Percentiles rank a stretch among this genome's conserved stretches.
These are phyloP conservation scores for Leptinotarsa juncta DNA, from an alignment of 2,888 invertebrate species.

Conservation along the genomic window DNA sequence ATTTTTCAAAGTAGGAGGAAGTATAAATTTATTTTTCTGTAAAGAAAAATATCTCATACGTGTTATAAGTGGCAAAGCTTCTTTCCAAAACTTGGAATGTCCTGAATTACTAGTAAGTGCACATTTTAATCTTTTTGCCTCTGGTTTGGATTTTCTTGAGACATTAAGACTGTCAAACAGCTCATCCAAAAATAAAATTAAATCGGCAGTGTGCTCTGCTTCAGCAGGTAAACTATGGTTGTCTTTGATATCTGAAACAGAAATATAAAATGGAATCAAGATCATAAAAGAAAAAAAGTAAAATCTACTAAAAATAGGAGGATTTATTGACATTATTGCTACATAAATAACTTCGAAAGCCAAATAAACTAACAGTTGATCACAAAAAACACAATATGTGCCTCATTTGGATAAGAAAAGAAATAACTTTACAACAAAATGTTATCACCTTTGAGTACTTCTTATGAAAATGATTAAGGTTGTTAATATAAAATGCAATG, in stretches of 20 bases:
- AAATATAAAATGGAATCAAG: conserved; percentile 6
- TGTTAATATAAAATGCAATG: too few relatives aligned
- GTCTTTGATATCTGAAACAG: conserved; percentile 35
- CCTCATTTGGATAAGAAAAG: too few relatives aligned
- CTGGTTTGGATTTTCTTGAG: conserved; percentile 17
- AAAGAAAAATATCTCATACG: conserved; percentile 39
- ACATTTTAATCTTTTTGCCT: conserved; percentile 38
- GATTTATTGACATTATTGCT: too few relatives aligned
- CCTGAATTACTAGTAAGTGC: conserved; percentile 29
- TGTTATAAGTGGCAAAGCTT: conserved; percentile 26
- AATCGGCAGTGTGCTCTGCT: conserved; percentile 38
- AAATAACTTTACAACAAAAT: too few relatives aligned
- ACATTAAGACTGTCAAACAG: conserved; percentile 41
- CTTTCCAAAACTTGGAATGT: conserved; percentile 40
- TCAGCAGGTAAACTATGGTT: conserved; percentile 23
- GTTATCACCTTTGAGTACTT: too few relatives aligned
- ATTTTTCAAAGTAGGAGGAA: conserved; percentile 13
- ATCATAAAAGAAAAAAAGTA: too few relatives aligned
- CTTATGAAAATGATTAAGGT: too few relatives aligned
- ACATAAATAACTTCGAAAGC: too few relatives aligned
- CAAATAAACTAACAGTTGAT: too few relatives aligned
- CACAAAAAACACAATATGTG: too few relatives aligned
- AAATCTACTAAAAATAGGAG: too few relatives aligned
- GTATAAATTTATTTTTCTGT: conserved; percentile 32
- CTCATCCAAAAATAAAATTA: conserved; percentile 41